A percentile compares a stretch with the other conserved stretches of the same genome.
phyloP scores from a whole-genome alignment of 2,113 vertebrate genomes.

The Pseudorasbora parva region DNA sequence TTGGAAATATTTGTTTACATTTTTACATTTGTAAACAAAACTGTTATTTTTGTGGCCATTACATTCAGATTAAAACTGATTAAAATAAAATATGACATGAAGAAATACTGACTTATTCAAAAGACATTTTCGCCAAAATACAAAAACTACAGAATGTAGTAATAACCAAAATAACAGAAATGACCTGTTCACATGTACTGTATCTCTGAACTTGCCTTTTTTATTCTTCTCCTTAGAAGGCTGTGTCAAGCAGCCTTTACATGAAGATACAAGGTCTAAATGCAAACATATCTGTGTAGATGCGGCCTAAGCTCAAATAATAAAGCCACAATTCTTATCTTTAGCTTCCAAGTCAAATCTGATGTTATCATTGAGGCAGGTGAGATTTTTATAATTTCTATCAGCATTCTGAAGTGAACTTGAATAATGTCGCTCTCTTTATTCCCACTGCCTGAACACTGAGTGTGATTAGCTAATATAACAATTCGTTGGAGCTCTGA shows the following conservation, averaged over 20 bases:
- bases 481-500: constrained; percentile 64
- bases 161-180: background rate
- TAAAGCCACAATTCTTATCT: background rate
- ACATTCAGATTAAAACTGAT: background rate
- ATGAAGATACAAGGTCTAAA: background rate
- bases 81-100: background rate
- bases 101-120: background rate
- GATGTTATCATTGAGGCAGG: constrained; percentile 70
- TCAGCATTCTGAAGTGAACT: constrained; percentile 71
- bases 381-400: constrained; percentile 77
- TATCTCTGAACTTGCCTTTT: no score
- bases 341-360: constrained; percentile 74
- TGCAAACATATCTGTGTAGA: background rate
- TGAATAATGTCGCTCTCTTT: constrained; percentile 54
- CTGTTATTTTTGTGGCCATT: no score
- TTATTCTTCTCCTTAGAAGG: background rate
- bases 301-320: background rate
- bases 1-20: background rate
- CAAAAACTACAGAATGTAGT: background rate
- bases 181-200: background rate
- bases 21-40: no score
- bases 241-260: background rate
- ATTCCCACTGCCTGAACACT: constrained; percentile 65
- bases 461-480: constrained; percentile 68
- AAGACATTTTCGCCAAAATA: background rate